A percentile compares a stretch with the other conserved stretches of the same genome.
Evolutionary conservation across 2,888 invertebrate species (phyloP).

Genomic region (Argyresthia albistria): DNA sequence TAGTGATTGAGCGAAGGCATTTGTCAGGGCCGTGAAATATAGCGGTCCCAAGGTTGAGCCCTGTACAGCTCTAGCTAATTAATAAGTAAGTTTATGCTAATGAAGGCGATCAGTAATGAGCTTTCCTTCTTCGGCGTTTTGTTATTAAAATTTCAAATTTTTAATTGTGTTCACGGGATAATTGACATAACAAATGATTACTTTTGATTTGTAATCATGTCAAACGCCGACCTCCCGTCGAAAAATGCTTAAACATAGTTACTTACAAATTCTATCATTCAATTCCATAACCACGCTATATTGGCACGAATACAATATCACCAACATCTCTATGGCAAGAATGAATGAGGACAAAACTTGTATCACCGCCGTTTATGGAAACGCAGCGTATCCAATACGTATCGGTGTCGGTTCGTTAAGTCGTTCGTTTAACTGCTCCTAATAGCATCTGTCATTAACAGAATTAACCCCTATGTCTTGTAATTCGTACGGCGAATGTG

Average conservation of each 20-base stretch:
- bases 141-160: not conserved
- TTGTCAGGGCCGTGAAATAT: conserved; percentile 66
- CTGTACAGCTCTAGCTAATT: conserved; percentile 45
- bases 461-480: conserved; percentile 60
- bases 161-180: not conserved
- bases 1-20: conserved; percentile 67
- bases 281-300: too few species aligned
- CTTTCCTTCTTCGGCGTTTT: not conserved
- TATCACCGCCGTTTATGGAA: conserved; percentile 14
- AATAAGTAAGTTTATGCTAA: conserved; percentile 59
- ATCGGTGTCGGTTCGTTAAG: conserved; percentile 60
- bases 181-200: too few species aligned
- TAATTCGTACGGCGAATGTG: conserved; percentile 42
- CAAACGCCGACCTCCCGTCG: too few species aligned
- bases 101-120: conserved; percentile 47
- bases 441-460: conserved; percentile 63
- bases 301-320: too few species aligned
- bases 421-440: conserved; percentile 49
- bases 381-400: conserved; percentile 60
- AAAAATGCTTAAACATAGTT: too few species aligned
- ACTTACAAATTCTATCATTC: too few species aligned
- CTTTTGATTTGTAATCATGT: too few species aligned
- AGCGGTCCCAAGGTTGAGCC: conserved; percentile 28
- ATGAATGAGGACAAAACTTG: too few species aligned
- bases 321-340: too few species aligned